A percentile compares a stretch with the other conserved stretches of the same genome.
Conservation (phyloP, 2,888 invertebrate species). For the Cerastoderma edule region DNA sequence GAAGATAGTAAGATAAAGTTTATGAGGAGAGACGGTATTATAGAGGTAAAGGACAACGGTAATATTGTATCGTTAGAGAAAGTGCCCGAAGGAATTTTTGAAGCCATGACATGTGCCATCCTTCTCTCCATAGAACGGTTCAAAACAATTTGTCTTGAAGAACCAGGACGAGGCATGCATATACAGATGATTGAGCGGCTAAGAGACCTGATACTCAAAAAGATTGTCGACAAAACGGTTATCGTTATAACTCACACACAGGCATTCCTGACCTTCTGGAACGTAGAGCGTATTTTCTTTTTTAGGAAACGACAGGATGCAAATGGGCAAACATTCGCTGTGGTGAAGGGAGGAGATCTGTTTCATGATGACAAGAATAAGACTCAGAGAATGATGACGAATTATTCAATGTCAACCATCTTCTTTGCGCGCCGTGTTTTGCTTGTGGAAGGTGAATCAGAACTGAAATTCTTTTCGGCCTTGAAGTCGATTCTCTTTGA, state of each 20-base stretch:
- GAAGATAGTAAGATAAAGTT: neutral
- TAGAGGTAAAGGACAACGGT: neutral
- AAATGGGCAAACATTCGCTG: neutral
- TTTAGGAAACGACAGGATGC: neutral
- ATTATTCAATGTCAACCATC: neutral
- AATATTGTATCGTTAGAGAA: constrained; percentile 2
- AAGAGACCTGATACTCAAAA: constrained; percentile 19
- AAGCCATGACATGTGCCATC: constrained; percentile 22
- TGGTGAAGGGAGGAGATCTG: neutral
- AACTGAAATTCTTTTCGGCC: neutral
- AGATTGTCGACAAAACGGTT: constrained; percentile 14
- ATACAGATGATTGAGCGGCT: constrained; percentile 31
- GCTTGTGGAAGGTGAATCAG: constrained; percentile 13
- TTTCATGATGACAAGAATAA: neutral
- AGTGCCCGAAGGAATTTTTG: constrained; percentile 28
- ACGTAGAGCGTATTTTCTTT: neutral
- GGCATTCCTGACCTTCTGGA: neutral
- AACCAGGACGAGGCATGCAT: constrained; percentile 36
- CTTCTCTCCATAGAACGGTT: constrained; percentile 19
- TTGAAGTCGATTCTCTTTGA: constrained; percentile 4
- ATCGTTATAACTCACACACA: constrained; percentile 7
- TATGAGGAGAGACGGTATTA: neutral
- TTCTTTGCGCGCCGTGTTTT: constrained; percentile 18
- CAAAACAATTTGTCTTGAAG: constrained; percentile 27
- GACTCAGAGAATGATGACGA: constrained; percentile 2